Percentiles rank a stretch among this genome's conserved stretches.
phyloP scores from a whole-genome alignment of 2,888 invertebrate genomes.

The Mesochorus sp. region DNA sequence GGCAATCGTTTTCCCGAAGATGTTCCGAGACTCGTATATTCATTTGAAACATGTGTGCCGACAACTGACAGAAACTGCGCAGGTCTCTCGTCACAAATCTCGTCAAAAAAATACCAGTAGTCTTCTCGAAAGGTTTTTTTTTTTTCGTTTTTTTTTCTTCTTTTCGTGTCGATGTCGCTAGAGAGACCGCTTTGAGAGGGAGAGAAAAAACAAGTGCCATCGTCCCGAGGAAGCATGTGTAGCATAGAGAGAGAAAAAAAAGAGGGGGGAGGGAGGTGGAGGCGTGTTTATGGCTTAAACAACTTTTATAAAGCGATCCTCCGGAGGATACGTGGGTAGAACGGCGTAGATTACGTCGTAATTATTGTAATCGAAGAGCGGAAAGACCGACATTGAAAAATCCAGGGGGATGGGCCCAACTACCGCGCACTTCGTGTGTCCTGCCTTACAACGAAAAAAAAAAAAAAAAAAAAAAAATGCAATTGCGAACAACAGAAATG shows the following conservation, averaged over 20 bases:
- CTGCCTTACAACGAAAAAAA: neutral
- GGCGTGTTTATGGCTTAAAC: conserved; percentile 18
- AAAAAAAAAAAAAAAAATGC: conserved; percentile 12
- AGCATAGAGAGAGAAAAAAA: neutral
- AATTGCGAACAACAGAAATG: conserved; percentile 8
- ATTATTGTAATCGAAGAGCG: conserved; percentile 57
- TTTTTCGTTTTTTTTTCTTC: neutral
- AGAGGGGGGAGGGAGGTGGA: neutral
- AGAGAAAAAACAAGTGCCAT: conserved; percentile 13
- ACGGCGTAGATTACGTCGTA: conserved; percentile 31
- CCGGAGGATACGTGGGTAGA: conserved; percentile 3
- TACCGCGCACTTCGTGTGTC: conserved; percentile 14
- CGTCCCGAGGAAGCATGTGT: neutral
- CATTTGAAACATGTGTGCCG: conserved; percentile 71
- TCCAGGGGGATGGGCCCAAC: conserved; percentile 12
- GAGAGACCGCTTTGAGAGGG: neutral
- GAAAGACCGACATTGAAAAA: conserved; percentile 44
- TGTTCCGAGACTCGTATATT: conserved; percentile 66
- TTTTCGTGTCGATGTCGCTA: neutral
- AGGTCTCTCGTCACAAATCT: conserved; percentile 42
- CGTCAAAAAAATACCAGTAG: conserved; percentile 28
- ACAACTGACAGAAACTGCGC: conserved; percentile 43
- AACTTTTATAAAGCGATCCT: conserved; percentile 46
- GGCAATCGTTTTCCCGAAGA: conserved; percentile 45
- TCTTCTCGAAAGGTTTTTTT: conserved; percentile 21